Evolutionary conservation across 1,140 invertebrate genomes (phyloP).

Genomic region (Pristionchus pacificus): DNA sequence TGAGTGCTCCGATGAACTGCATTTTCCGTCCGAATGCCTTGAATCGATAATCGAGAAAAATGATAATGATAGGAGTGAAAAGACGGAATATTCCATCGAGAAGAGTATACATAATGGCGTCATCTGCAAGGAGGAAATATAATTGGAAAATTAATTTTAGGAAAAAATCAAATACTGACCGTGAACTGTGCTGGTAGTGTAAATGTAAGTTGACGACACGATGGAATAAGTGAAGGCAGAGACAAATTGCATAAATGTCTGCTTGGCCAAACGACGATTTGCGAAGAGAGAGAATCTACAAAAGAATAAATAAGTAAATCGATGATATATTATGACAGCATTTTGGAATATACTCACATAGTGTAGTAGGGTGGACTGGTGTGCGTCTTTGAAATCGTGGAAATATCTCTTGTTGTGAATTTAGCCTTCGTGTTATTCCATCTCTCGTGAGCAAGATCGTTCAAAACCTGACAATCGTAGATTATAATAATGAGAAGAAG

Average conservation of each 20-base stretch:
- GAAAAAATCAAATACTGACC: conserved; percentile 19
- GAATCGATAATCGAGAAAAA: conserved; percentile 44
- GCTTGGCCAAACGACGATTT: conserved; percentile 42
- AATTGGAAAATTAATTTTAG: conserved; percentile 4
- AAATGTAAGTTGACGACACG: conserved; percentile 45
- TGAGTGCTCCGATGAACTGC: conserved; percentile 43
- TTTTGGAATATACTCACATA: conserved; percentile 28
- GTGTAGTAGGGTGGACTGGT: conserved; percentile 40
- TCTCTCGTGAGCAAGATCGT: conserved; percentile 48
- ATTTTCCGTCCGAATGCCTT: conserved; percentile 45
- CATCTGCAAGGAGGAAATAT: conserved; percentile 15
- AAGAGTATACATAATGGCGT: conserved; percentile 40
- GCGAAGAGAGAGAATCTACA: conserved; percentile 15
- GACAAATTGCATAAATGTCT: conserved; percentile 48
- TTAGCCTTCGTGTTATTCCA: conserved; percentile 50
- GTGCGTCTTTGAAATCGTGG: conserved; percentile 34
- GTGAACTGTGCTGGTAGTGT: conserved; percentile 36
- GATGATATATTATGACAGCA: background rate
- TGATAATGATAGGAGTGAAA: conserved; percentile 43
- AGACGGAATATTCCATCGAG: conserved; percentile 47
- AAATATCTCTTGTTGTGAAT: conserved; percentile 42
- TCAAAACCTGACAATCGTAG: conserved; percentile 40
- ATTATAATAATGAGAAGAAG: no score
- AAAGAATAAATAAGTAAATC: background rate
- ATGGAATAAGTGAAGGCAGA: conserved; percentile 50